These are phyloP conservation scores for Tapera naevia DNA, from an alignment of 2,797 vertebrate species.

Conservation along the genomic window DNA sequence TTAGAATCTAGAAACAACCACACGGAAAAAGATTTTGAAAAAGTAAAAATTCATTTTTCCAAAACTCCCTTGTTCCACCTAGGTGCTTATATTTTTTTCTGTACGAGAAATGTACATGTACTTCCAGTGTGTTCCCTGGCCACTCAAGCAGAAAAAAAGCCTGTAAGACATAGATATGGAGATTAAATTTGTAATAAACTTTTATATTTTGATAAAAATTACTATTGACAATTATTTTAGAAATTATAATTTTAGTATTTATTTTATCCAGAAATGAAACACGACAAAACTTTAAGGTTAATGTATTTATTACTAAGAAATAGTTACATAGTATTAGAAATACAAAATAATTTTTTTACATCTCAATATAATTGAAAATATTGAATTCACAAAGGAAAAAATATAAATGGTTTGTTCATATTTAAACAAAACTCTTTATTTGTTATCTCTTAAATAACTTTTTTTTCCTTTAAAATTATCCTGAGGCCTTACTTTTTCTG, in stretches of 20 bases:
- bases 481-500: background rate
- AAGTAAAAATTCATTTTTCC: background rate
- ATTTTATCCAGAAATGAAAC: background rate
- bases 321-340: background rate
- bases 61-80: background rate
- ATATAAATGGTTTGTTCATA: background rate
- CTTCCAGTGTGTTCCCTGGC: background rate
- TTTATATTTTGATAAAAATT: background rate
- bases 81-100: background rate
- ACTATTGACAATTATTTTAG: background rate
- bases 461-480: background rate
- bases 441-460: background rate
- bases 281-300: rapidly evolving
- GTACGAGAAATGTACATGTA: background rate
- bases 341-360: background rate
- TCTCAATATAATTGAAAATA: background rate
- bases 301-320: background rate
- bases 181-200: background rate
- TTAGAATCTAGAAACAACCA: background rate
- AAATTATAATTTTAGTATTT: background rate
- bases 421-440: background rate
- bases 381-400: background rate
- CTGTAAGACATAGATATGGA: rapidly evolving
- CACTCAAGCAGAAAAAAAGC: background rate
- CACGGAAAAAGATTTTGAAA: background rate